A percentile compares a stretch with the other conserved stretches of the same genome.
These are phyloP conservation scores for Cyphomyrus discorhynchus DNA, from an alignment of 2,113 vertebrate species.

Conservation along the genomic window DNA sequence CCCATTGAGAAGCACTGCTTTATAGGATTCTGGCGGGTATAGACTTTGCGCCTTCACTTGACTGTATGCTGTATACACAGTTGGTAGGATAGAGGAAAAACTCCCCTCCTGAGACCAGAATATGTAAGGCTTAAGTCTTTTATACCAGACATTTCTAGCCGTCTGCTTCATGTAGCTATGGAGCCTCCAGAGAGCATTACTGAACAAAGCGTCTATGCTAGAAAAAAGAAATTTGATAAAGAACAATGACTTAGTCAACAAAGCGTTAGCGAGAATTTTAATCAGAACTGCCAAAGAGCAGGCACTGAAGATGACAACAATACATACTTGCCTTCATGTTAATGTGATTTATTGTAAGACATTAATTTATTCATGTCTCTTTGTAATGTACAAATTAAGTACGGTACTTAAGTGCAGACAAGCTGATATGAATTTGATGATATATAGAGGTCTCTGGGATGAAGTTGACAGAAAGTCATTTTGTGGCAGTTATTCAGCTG, in stretches of 20 bases:
- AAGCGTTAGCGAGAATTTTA: constrained; percentile 7
- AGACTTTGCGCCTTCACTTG: constrained; percentile 37
- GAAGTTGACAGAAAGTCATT: background rate
- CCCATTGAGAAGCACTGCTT: background rate
- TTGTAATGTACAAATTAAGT: constrained; percentile 2
- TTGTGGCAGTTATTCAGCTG: background rate
- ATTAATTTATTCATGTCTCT: constrained; percentile 5
- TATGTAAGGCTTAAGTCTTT: constrained; percentile 26
- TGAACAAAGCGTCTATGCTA: constrained; percentile 12
- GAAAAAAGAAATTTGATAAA: constrained; percentile 12
- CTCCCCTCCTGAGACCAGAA: constrained; percentile 18
- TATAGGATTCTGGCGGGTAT: constrained; percentile 34
- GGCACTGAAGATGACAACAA: constrained; percentile 16
- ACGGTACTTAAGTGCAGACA: background rate
- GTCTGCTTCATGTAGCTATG: constrained; percentile 12
- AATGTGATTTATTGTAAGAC: background rate
- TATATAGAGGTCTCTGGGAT: background rate
- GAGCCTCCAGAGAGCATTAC: constrained; percentile 11
- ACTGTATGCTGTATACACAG: constrained; percentile 32
- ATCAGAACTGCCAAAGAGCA: constrained; percentile 16
- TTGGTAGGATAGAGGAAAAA: constrained; percentile 27
- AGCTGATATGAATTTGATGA: constrained; percentile 3
- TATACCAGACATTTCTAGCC: constrained; percentile 24
- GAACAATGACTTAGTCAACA: constrained; percentile 8
- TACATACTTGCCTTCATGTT: background rate